Base-by-base conservation (phyloP, 2,797 vertebrate species). In the Moxostoma hubbsi region DNA sequence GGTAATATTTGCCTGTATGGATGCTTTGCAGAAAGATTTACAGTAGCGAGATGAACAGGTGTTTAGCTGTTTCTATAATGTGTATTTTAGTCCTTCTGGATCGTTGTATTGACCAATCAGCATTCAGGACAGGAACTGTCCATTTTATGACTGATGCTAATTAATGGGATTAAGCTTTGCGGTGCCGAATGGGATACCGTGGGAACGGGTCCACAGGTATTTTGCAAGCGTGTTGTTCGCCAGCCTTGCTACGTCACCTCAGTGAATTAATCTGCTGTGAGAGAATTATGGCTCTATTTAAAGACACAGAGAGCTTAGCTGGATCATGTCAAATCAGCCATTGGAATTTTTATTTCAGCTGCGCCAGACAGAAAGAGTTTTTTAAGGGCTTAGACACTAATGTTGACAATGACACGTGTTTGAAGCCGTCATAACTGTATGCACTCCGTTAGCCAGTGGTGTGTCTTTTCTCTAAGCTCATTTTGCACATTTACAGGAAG, bases 231-330 rank as follows among this genome's bases (percentile, higher is more conserved):
- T 47, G 36, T 83, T 53, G 50, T 64, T 77, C 67, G 3, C 43
- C 51, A 24, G 36, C 16, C 43, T 6, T 77, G 69, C 73, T 53
- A 51, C 61, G 11, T 67, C 68, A 70, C 50, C 55, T 11, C 50
- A 5, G 43, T 63, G 46, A 57, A 50, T 69, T 87, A 77, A 85
- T 85, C 84, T 57, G 46, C 9, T 36, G 36, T 36, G 36, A 53
- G 55, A 74, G 72, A 68, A 82, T 85, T 84, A 80, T 16, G 12
- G 7, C 8, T 81, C 79, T 87, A 85, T 87, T 83, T 87, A 80
- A 82, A 81, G 84, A 73, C 64, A 73, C 64, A 49, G 51, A 0
- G 36, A 65, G 65, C 51, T 82, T 75, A 80, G 81, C 65, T 58
- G 65, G 61, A 72, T 78, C n/a, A 9, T 74, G 43, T 57, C 58